Conservation (phyloP, 2,888 invertebrate genomes). For the Bugulina stolonifera region DNA sequence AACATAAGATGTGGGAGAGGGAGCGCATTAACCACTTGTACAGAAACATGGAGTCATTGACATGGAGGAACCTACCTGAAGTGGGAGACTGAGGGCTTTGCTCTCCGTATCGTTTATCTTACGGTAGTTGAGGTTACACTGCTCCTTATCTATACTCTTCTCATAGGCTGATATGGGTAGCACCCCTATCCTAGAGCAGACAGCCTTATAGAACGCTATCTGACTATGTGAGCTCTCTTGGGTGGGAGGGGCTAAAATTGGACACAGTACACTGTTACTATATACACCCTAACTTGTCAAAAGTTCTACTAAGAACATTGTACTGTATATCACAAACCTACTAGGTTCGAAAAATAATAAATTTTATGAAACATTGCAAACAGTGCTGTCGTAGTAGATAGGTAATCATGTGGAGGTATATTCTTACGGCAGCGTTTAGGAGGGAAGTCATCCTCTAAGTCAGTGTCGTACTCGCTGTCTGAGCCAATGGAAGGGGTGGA, state of each 20-base stretch:
- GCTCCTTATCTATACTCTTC: not conserved
- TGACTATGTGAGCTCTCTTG: not conserved
- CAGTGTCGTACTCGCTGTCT: conserved; percentile 12
- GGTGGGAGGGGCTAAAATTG: not conserved
- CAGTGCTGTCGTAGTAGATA: too few species aligned
- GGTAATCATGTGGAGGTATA: too few species aligned
- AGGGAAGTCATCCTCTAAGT: conserved; percentile 10
- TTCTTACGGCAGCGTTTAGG: not conserved
- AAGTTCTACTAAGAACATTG: too few species aligned
- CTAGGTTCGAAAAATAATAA: too few species aligned
- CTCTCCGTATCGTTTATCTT: conserved; percentile 27
- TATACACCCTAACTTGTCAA: too few species aligned
- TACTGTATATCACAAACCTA: too few species aligned
- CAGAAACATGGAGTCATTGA: too few species aligned
- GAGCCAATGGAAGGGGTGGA: not conserved
- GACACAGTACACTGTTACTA: not conserved
- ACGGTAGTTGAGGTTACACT: conserved; percentile 16
- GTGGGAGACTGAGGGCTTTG: conserved; percentile 30
- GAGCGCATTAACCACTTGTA: too few species aligned
- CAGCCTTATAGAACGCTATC: not conserved
- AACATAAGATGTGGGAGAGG: too few species aligned
- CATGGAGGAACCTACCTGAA: conserved; percentile 31
- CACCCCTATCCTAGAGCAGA: conserved; percentile 3
- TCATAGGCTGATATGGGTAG: not conserved
- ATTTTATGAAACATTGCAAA: too few species aligned